Base-by-base conservation (phyloP, 1,140 invertebrate species). In the Pseudomyrmex concolor region DNA sequence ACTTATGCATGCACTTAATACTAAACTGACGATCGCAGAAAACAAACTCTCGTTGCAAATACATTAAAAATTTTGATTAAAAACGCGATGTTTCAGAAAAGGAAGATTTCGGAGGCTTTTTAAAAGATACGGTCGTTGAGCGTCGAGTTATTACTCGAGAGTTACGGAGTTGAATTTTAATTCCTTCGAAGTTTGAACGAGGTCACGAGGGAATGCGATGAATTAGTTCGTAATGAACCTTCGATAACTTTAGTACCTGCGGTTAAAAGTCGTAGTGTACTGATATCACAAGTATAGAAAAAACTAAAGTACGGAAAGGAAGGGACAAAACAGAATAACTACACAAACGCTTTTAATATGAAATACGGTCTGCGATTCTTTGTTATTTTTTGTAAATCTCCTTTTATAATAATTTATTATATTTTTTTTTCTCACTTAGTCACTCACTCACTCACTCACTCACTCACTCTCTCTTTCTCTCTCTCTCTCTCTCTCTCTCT, bases 91-190 rank as follows among this genome's bases (percentile, higher is more conserved):
- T 76, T 76, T 71, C 50, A 80, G 34, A 34, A 80, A 59, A 48
- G 48, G 19, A 80, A 59, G 54, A 80, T 70, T 59, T 80, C 15
- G 76, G 43, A 48, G 19, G 34, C 34, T 34, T 45, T 80, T 70
- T 80, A 70, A 70, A 80, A 80, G 76, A 80, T 57, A 60, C 50
- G 50, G 54, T 67, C 70, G 57, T 54, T 74, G 55, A 64, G 10
- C 62, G 55, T 51, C 43, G 51, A 77, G 62, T 83, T 48, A 78
- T 78, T 78, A 80, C 81, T 82, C 50, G 43, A 84, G 70, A 34
- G 72, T 84, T 55, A 71, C 54, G 9, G 62, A 72, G 77, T 62
- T 54, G 83, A 84, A 84, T 84, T 84, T 84, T 84, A 84, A 84
- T 84, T 81, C 68, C 48, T 17, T 48, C 43, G 67, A 82, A 84